phyloP scores from a whole-genome alignment of 92 coral and sea anemone genomes.

The Parazoanthus darwini region DNA sequence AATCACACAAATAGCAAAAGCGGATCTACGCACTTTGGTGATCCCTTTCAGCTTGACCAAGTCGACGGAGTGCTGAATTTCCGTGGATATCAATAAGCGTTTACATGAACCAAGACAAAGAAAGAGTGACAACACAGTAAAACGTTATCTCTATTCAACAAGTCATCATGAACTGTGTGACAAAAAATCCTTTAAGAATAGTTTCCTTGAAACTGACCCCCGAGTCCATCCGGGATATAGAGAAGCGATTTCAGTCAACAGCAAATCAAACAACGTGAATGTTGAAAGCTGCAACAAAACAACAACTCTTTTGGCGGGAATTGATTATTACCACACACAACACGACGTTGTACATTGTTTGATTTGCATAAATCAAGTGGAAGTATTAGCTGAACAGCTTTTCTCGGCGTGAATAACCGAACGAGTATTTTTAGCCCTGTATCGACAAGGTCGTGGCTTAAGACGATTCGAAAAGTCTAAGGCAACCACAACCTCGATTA shows the following conservation, averaged over 20 bases:
- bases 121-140: slow-evolving; percentile 3
- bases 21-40: not conserved
- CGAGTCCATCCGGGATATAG: slow-evolving; percentile 10
- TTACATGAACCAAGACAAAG: not conserved
- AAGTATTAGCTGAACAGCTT: not conserved
- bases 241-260: not conserved
- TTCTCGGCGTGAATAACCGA: not conserved
- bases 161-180: not conserved
- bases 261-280: not conserved
- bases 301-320: not conserved
- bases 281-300: not conserved
- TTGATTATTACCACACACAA: not conserved
- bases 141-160: slow-evolving; percentile 13
- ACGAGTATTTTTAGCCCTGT: not conserved
- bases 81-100: not conserved
- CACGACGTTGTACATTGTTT: not conserved
- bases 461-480: not conserved
- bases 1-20: slow-evolving; percentile 11
- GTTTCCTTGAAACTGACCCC: slow-evolving; percentile 1
- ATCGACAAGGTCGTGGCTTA: not conserved
- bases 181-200: not conserved
- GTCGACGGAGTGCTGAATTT: not conserved
- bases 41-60: not conserved
- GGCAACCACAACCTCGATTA: slow-evolving; percentile 5
- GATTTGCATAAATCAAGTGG: not conserved